These are phyloP conservation scores for Acrobasis consociella DNA, from an alignment of 2,888 invertebrate genomes.

Conservation along the genomic window DNA sequence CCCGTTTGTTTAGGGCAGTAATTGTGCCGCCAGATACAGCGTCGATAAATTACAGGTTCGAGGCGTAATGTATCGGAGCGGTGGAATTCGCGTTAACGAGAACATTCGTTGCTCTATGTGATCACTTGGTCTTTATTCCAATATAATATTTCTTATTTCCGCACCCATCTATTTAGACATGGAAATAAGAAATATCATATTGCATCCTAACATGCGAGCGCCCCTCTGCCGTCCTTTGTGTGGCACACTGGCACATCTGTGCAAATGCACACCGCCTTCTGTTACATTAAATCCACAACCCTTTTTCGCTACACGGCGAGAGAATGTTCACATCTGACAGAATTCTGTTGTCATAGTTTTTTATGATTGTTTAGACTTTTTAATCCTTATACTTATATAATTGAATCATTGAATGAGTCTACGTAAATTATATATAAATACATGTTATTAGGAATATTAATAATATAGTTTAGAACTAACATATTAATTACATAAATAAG, in stretches of 20 bases:
- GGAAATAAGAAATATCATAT: conserved; percentile 43
- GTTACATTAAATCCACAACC: conserved; percentile 59
- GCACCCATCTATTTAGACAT: conserved; percentile 40
- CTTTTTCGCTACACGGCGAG: conserved; percentile 53
- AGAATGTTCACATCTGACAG: conserved; percentile 43
- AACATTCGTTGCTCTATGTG: conserved; percentile 41
- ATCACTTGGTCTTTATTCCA: conserved; percentile 31
- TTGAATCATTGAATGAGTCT: too few relatives aligned
- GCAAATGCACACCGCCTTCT: conserved; percentile 51
- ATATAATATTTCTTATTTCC: too few relatives aligned
- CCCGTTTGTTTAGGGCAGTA: conserved; percentile 59
- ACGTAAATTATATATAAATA: too few relatives aligned
- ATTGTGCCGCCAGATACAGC: conserved; percentile 57
- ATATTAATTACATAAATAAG: too few relatives aligned
- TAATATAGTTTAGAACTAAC: too few relatives aligned
- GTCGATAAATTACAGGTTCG: conserved; percentile 62
- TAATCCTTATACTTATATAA: too few relatives aligned
- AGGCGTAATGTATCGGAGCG: conserved; percentile 54
- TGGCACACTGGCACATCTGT: conserved; percentile 62
- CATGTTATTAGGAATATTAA: too few relatives aligned
- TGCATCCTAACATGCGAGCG: conserved; percentile 33
- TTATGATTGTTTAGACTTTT: background rate
- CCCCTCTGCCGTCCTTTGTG: conserved; percentile 50
- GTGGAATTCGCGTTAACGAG: conserved; percentile 52
- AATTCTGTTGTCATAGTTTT: conserved; percentile 23